These are phyloP conservation scores for Macrotus californicus DNA, from an alignment of 2,113 vertebrate genomes.

Conservation along the genomic window DNA sequence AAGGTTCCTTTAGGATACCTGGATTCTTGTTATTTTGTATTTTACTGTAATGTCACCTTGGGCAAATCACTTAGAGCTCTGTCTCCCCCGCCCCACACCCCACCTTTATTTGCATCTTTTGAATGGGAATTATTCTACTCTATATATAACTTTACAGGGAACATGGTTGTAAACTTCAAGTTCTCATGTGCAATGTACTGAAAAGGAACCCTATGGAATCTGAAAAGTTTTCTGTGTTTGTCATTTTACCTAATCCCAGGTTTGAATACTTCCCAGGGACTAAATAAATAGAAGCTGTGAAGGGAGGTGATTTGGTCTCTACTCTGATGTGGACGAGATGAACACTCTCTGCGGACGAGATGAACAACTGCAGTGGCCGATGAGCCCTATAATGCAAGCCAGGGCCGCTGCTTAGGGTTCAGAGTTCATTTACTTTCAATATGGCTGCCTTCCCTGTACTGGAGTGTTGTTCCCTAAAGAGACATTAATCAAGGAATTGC, in stretches of 20 bases:
- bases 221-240: constrained; percentile 11
- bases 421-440: neutral
- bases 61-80: neutral
- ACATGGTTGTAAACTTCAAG: neutral
- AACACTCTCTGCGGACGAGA: neutral
- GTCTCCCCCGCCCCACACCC: no score
- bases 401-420: neutral
- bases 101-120: neutral
- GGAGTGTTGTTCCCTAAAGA: neutral
- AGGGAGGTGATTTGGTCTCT: neutral
- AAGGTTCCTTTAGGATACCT: neutral
- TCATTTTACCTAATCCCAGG: neutral
- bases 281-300: neutral
- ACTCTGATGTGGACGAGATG: neutral
- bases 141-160: neutral
- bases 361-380: neutral
- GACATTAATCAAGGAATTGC: neutral
- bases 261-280: neutral
- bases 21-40: constrained; percentile 9
- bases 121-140: neutral
- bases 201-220: neutral
- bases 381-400: neutral
- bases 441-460: neutral
- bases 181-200: neutral
- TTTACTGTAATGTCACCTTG: constrained; percentile 13